Conservation (phyloP, 2,888 invertebrate genomes). For the Drosophila paucipuncta region DNA sequence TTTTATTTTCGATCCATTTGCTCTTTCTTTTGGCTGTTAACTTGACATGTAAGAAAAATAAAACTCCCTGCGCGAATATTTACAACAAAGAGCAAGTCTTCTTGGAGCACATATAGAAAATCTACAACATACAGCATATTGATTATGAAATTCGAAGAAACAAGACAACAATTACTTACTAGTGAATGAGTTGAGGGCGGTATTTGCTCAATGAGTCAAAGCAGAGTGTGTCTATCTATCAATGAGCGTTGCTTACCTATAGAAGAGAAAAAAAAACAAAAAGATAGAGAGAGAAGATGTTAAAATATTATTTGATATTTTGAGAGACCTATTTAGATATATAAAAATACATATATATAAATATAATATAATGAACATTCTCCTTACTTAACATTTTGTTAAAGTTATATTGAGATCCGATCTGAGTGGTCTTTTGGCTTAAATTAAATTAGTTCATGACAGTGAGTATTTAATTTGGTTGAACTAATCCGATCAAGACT, state of each 20-base stretch:
- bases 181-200: slow-evolving; percentile 9
- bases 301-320: slow-evolving; percentile 23
- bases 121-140: background rate
- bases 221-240: slow-evolving; percentile 10
- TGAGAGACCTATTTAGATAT: slow-evolving; percentile 18
- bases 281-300: slow-evolving; percentile 16
- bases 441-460: slow-evolving; percentile 1
- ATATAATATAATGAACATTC: background rate
- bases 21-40: slow-evolving; percentile 59
- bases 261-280: slow-evolving; percentile 19
- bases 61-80: slow-evolving; percentile 20
- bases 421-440: background rate
- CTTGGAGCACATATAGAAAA: slow-evolving; percentile 13
- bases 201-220: background rate
- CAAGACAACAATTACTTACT: slow-evolving; percentile 40
- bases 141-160: slow-evolving; percentile 15
- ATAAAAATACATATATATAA: background rate
- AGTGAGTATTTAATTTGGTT: background rate
- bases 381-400: background rate
- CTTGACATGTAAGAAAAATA: slow-evolving; percentile 34
- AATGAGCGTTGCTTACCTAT: slow-evolving; percentile 47
- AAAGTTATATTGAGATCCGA: background rate
- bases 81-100: slow-evolving; percentile 46
- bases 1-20: slow-evolving; percentile 63
- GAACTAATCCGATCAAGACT: background rate